These are phyloP conservation scores for Chelidonichthys spinosus DNA, from an alignment of 2,797 vertebrate species.

Conservation along the genomic window DNA sequence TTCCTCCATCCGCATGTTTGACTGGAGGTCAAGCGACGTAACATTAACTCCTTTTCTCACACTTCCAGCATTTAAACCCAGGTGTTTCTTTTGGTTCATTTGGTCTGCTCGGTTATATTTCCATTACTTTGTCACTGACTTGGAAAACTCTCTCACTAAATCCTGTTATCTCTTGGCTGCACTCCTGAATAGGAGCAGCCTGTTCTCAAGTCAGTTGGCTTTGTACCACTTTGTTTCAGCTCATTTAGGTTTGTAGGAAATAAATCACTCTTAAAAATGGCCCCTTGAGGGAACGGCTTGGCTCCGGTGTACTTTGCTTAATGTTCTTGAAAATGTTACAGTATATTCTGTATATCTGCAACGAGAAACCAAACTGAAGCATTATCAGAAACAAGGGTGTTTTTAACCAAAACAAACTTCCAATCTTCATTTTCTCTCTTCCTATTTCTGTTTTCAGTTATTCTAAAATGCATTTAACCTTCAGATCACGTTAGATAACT, in stretches of 20 bases:
- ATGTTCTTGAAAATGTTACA: not conserved
- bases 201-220: conserved; percentile 2
- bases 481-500: conserved; percentile 2
- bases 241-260: not conserved
- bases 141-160: conserved; percentile 18
- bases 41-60: not conserved
- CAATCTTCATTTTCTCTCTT: not conserved
- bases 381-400: not conserved
- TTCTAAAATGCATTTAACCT: not conserved
- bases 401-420: not conserved
- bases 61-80: not conserved
- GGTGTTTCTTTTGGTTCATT: not conserved
- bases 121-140: conserved; percentile 3
- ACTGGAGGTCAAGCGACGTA: not conserved
- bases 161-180: not conserved
- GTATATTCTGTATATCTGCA: not conserved
- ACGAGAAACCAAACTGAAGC: not conserved
- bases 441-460: not conserved
- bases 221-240: conserved; percentile 9
- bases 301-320: not conserved
- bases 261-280: conserved; percentile 8
- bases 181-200: not conserved
- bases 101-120: not conserved
- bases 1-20: not conserved
- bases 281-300: not conserved